phyloP scores from a whole-genome alignment of 2,888 invertebrate genomes.

The Lamellibrachia satsuma region DNA sequence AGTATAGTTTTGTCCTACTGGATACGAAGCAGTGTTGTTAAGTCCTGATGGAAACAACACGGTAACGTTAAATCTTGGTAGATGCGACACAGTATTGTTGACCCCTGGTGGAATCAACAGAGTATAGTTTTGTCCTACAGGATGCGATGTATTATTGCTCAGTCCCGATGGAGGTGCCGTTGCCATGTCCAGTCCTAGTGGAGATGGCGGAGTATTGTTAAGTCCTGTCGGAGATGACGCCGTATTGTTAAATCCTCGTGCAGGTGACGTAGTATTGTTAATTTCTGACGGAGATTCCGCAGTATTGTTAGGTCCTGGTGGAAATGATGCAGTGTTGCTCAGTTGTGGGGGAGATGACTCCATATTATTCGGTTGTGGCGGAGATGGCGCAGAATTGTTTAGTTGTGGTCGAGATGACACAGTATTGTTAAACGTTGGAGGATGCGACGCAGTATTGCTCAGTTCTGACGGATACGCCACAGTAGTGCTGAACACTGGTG shows the following conservation, averaged over 20 bases:
- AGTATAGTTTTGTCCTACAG: neutral
- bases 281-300: neutral
- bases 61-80: neutral
- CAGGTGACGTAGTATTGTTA: neutral
- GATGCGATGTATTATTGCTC: neutral
- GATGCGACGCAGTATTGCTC: neutral
- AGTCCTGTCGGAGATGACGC: neutral
- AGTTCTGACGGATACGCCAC: neutral
- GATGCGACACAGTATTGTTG: neutral
- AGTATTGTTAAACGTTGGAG: neutral
- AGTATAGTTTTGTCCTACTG: no score
- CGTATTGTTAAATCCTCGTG: neutral
- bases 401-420: neutral
- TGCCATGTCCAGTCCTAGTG: neutral
- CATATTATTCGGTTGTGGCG: neutral
- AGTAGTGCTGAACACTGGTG: neutral
- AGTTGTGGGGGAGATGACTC: neutral
- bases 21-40: no score
- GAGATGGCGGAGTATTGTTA: neutral
- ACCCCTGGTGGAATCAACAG: neutral
- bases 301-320: neutral
- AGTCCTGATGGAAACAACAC: no score
- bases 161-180: neutral
- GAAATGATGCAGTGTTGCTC: neutral
- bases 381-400: neutral